phyloP scores from a whole-genome alignment of 2,797 vertebrate species.

The Hemitrygon akajei region DNA sequence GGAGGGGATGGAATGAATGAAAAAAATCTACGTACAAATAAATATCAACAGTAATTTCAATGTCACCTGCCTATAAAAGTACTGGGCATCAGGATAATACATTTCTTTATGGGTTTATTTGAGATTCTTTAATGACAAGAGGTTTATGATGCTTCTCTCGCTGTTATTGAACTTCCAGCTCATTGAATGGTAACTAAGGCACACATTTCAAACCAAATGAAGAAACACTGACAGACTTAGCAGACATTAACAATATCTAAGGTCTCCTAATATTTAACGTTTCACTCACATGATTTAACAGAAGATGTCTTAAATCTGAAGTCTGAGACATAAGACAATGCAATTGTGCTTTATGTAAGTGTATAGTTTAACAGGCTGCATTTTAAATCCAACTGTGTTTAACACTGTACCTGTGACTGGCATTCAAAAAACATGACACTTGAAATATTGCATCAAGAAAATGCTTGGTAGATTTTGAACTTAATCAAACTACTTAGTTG shows the following conservation, averaged over 20 bases:
- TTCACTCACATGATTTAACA: neutral
- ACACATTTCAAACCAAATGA: slow-evolving; percentile 1
- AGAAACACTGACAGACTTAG: neutral
- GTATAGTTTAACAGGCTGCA: neutral
- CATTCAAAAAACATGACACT: slow-evolving; percentile 14
- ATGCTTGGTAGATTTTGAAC: neutral
- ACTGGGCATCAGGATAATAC: neutral
- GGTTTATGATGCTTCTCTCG: neutral
- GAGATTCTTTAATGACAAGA: neutral
- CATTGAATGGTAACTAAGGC: neutral
- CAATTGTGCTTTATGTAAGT: neutral
- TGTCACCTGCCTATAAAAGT: neutral
- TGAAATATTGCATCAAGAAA: neutral
- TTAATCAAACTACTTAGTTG: neutral
- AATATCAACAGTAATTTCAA: neutral
- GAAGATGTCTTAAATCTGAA: neutral
- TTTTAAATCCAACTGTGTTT: slow-evolving; percentile 18
- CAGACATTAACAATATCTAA: neutral
- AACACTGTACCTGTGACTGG: neutral
- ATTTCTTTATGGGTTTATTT: neutral
- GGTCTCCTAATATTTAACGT: neutral
- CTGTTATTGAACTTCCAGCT: neutral
- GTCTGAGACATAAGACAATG: slow-evolving; percentile 8
- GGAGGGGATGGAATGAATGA: neutral
- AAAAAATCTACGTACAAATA: too few relatives aligned